Percentiles rank a stretch among this genome's conserved stretches.
These are phyloP conservation scores for Epinephelus moara DNA, from an alignment of 2,113 vertebrate species.

Conservation along the genomic window DNA sequence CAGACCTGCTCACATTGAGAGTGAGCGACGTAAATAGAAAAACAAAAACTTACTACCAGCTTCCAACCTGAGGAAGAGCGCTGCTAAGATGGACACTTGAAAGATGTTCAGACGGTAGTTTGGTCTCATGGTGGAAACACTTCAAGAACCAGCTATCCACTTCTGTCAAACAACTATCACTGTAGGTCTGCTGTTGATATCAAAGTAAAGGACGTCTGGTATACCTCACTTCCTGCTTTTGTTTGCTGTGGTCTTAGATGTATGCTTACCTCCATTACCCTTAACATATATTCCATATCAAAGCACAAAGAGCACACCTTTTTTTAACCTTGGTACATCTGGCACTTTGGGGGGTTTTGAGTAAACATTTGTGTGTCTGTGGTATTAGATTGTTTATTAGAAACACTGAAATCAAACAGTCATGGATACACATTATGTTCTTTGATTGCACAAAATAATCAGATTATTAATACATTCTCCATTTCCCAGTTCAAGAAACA, in stretches of 20 bases:
- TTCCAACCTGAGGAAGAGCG: background rate
- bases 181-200: background rate
- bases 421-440: background rate
- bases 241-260: background rate
- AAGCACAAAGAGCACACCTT: background rate
- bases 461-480: constrained; percentile 30
- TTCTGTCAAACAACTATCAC: background rate
- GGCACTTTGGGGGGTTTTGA: background rate
- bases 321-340: background rate
- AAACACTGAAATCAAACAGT: background rate
- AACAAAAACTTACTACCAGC: constrained; percentile 48
- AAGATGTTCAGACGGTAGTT: background rate
- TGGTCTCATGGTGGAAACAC: constrained; percentile 18
- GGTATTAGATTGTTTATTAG: background rate
- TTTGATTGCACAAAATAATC: constrained; percentile 49
- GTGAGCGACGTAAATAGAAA: background rate
- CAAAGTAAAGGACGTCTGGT: background rate
- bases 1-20: background rate
- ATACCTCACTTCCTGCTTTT: constrained; percentile 46
- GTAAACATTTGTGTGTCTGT: background rate
- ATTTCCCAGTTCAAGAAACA: background rate
- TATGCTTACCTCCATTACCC: no score
- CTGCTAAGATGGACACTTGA: background rate
- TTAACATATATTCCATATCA: background rate
- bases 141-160: background rate